phyloP scores from a whole-genome alignment of 2,888 invertebrate genomes.

The Heliconius cydno region DNA sequence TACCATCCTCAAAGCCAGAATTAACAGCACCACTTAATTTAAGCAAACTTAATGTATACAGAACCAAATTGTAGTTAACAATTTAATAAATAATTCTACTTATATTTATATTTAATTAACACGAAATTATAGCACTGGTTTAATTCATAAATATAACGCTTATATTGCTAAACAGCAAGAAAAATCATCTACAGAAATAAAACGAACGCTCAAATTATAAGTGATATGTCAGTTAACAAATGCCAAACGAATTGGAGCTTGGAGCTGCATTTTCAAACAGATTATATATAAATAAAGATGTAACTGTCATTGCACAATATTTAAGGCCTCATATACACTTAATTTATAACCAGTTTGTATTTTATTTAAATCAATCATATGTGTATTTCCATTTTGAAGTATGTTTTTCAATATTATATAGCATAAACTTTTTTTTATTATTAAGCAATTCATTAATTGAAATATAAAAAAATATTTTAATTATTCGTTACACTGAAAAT shows the following conservation, averaged over 20 bases:
- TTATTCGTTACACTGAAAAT: too few relatives aligned
- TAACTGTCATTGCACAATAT: background rate
- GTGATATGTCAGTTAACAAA: slow-evolving; percentile 18
- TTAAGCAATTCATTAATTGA: too few relatives aligned
- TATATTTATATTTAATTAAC: background rate
- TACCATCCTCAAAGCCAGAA: slow-evolving; percentile 8
- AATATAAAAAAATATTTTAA: too few relatives aligned
- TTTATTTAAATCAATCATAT: too few relatives aligned
- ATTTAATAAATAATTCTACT: slow-evolving; percentile 1
- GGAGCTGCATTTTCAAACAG: slow-evolving; percentile 1
- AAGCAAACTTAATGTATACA: background rate
- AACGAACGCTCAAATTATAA: slow-evolving; percentile 14
- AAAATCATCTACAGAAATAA: slow-evolving; percentile 15
- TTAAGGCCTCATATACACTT: background rate
- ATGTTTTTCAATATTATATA: too few relatives aligned
- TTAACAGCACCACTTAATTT: slow-evolving; percentile 11
- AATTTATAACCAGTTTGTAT: background rate
- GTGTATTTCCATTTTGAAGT: too few relatives aligned
- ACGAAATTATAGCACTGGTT: slow-evolving; percentile 16
- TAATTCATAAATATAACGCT: slow-evolving; percentile 24
- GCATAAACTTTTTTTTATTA: too few relatives aligned
- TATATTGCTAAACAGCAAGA: background rate
- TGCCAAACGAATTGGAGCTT: slow-evolving; percentile 11
- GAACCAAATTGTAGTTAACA: background rate
- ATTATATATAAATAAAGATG: background rate